Conservation (phyloP, 2,797 vertebrate genomes). For the Bradypodion ventrale region DNA sequence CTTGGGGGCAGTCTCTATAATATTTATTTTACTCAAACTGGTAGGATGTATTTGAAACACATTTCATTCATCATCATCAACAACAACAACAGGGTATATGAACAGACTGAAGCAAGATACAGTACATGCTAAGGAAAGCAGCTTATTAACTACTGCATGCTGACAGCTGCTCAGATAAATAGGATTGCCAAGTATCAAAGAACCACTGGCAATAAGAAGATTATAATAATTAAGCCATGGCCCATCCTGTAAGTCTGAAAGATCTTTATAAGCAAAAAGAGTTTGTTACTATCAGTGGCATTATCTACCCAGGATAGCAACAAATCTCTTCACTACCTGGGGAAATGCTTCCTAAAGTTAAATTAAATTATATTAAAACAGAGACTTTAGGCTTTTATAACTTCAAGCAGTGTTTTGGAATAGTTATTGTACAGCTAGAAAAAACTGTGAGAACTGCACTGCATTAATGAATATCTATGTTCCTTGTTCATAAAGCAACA, state of each 20-base stretch:
- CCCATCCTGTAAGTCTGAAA: constrained; percentile 6
- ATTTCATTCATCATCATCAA: constrained; percentile 39
- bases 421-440: constrained; percentile 15
- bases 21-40: too few relatives aligned
- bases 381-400: neutral
- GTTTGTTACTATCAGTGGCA: neutral
- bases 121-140: constrained; percentile 24
- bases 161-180: constrained; percentile 51
- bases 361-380: neutral
- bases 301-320: neutral
- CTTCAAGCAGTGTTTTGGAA: neutral
- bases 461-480: neutral
- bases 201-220: neutral
- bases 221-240: constrained; percentile 33
- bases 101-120: neutral
- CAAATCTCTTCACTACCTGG: neutral
- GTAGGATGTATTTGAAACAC: constrained; percentile 33
- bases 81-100: neutral
- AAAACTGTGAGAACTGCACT: neutral
- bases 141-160: constrained; percentile 41
- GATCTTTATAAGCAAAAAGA: constrained; percentile 15
- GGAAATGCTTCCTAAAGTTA: neutral
- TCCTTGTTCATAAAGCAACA: too few relatives aligned
- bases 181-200: constrained; percentile 5
- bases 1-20: too few relatives aligned